phyloP scores from a whole-genome alignment of 1,140 invertebrate species.

The Drosophila miranda region DNA sequence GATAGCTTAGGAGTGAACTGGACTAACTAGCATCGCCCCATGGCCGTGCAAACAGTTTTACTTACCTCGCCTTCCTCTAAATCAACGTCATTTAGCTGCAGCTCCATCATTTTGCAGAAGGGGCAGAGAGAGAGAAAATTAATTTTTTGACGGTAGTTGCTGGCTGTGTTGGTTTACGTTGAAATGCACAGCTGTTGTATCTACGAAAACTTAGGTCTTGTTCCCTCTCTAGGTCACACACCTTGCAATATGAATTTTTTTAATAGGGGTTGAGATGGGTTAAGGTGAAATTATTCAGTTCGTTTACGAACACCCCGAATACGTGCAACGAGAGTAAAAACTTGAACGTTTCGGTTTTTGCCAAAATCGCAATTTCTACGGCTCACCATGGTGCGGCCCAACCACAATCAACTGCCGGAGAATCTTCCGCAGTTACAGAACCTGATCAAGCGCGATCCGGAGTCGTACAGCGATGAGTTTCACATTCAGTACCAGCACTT shows the following conservation, averaged over 20 bases:
- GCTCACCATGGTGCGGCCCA: slow-evolving; percentile 87
- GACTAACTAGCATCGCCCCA: too few species aligned
- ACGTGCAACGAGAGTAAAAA: slow-evolving; percentile 59
- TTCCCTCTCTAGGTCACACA: too few species aligned
- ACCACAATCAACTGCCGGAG: slow-evolving; percentile 94
- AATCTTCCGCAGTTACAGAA: slow-evolving; percentile 98
- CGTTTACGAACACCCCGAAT: slow-evolving; percentile 16
- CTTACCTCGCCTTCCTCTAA: slow-evolving; percentile 82
- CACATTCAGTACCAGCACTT: slow-evolving; percentile 94
- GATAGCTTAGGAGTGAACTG: slow-evolving; percentile 49
- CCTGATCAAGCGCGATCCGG: slow-evolving; percentile 96
- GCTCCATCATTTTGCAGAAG: slow-evolving; percentile 66
- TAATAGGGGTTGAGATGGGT: not conserved
- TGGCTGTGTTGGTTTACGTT: slow-evolving; percentile 41
- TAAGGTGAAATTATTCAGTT: slow-evolving; percentile 3
- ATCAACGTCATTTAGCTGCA: slow-evolving; percentile 70
- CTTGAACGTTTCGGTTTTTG: slow-evolving; percentile 25
- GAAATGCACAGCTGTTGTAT: slow-evolving; percentile 26
- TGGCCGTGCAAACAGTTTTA: not conserved
- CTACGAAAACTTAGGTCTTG: too few species aligned
- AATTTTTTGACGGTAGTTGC: slow-evolving; percentile 37
- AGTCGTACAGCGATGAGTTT: slow-evolving; percentile 98
- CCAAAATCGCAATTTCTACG: slow-evolving; percentile 11
- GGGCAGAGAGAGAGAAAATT: slow-evolving; percentile 35
- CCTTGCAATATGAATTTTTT: not conserved